A percentile compares a stretch with the other conserved stretches of the same genome.
Evolutionary conservation across 2,113 vertebrate species (phyloP).

Genomic region (Zingel zingel): DNA sequence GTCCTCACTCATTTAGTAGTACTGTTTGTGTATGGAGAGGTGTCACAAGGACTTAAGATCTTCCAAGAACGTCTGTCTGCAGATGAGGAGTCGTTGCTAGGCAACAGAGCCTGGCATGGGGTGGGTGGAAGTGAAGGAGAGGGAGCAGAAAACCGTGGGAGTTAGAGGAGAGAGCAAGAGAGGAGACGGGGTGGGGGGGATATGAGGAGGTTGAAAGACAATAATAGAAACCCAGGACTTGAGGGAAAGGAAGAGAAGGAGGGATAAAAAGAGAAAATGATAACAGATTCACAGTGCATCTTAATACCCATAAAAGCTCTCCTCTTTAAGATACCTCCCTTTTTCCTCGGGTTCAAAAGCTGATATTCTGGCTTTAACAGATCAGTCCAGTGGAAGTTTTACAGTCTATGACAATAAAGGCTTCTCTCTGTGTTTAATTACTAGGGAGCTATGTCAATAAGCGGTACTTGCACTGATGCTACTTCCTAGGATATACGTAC

Average conservation of each 20-base stretch:
- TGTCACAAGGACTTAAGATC: conserved; percentile 42
- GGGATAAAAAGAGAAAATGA: conserved; percentile 19
- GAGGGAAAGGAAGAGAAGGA: conserved; percentile 17
- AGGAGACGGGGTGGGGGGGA: neutral
- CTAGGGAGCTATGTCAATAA: neutral
- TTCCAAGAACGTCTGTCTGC: conserved; percentile 41
- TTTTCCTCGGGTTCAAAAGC: neutral
- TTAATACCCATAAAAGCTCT: conserved; percentile 1
- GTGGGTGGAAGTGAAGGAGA: conserved; percentile 53
- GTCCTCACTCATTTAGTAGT: neutral
- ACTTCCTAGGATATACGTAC: neutral
- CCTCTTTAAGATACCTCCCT: neutral
- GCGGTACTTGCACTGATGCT: neutral
- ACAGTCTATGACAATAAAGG: neutral
- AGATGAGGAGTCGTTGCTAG: conserved; percentile 67
- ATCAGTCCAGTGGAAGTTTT: neutral
- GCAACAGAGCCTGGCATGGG: conserved; percentile 65
- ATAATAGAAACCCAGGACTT: conserved; percentile 41
- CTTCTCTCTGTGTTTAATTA: neutral
- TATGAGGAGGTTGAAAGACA: conserved; percentile 37
- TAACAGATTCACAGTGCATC: conserved; percentile 7
- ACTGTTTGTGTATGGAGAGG: conserved; percentile 13
- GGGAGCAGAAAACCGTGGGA: conserved; percentile 65
- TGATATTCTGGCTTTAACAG: neutral
- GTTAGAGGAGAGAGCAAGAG: conserved; percentile 47